Base-by-base conservation (phyloP, 2,797 vertebrate genomes). In the Discoglossus pictus region DNA sequence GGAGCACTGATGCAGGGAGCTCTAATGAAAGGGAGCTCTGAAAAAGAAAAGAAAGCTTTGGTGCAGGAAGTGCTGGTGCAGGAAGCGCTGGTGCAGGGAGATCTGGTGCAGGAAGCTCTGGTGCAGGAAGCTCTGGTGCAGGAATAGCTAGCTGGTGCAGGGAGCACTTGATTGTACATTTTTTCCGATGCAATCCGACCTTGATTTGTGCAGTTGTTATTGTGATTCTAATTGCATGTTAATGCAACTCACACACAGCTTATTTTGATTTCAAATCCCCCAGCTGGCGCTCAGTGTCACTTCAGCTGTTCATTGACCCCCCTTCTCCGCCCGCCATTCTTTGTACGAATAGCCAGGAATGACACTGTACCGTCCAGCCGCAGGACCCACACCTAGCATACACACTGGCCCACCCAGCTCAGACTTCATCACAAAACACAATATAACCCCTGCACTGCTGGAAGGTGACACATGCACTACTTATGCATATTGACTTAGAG, bases 261-360 rank as follows among this genome's bases (percentile, higher is more conserved):
- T 81, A 85, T 81, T 86, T 85, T 63, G 80, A 80, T 81, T 84
- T 65, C 77, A 79, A 73, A 84, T 78, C 78, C 60, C 58, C 72
- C 77, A 87, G 81, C 76, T 83, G 80, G 75, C 72, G 63, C 48
- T 80, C 72, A 69, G 58, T 82, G 73, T 79, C 78, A 82, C 67
- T 82, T 87, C 79, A 84, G 81, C 80, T 85, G 79, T 76, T 86
- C 64, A 59, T 68, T 55, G 4, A 20, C 13, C n/a, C 64, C 56
- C 61, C 42, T 48, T 36, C 54, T 12, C 43, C 61, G 52, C 51
- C 18, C n/a, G 66, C 71, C 63, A 80, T 81, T 79, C 72, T 78
- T 74, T 77, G 68, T 1, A 2, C 44, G 83, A 84, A 55, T 74
- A 82, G 73, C 75, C 67, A 78, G 76, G 81, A 64, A 81, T 76